Conservation (phyloP, 2,888 invertebrate species). For the Andrena praecox region DNA sequence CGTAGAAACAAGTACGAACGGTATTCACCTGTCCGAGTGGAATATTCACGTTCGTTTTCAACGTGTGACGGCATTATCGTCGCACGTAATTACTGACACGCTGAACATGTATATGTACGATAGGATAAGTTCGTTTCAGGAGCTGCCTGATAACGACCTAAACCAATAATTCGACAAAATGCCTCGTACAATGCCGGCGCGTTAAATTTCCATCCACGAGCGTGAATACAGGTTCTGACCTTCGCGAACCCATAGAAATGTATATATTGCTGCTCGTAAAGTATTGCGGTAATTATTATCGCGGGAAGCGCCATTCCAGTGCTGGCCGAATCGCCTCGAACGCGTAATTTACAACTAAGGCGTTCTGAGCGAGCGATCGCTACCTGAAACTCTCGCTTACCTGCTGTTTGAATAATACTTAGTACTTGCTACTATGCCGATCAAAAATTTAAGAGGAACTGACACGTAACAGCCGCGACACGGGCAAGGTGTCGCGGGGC, state of each 20-base stretch:
- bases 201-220: conserved; percentile 39
- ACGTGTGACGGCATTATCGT: conserved; percentile 74
- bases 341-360: conserved; percentile 15
- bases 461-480: conserved; percentile 45
- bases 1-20: conserved; percentile 56
- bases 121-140: conserved; percentile 77
- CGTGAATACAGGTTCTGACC: conserved; percentile 26
- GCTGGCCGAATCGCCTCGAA: conserved; percentile 5
- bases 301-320: not conserved
- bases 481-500: conserved; percentile 23
- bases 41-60: conserved; percentile 78
- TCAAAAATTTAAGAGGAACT: conserved; percentile 60
- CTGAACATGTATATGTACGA: conserved; percentile 75
- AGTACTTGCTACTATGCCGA: conserved; percentile 21
- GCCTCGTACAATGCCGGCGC: conserved; percentile 28
- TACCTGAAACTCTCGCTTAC: conserved; percentile 47
- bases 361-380: conserved; percentile 11
- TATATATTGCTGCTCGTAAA: conserved; percentile 4
- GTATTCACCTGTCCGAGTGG: conserved; percentile 80
- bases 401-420: conserved; percentile 2
- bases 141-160: conserved; percentile 74
- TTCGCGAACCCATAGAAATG: conserved; percentile 25
- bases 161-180: conserved; percentile 70
- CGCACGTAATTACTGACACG: conserved; percentile 78
- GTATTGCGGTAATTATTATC: not conserved